Base-by-base conservation (phyloP, 2,797 vertebrate genomes). In the Danio aesculapii region DNA sequence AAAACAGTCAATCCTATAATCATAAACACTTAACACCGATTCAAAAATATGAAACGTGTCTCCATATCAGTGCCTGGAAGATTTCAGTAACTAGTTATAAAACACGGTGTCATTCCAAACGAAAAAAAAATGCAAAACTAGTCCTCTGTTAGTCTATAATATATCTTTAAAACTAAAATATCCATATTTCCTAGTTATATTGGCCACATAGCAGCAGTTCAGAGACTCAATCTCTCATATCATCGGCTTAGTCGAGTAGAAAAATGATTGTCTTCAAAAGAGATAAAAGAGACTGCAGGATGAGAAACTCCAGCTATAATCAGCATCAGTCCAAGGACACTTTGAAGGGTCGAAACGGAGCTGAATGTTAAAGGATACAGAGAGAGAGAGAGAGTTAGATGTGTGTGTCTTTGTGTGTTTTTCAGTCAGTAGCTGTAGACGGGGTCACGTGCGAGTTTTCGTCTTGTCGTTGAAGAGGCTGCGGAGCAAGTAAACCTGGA, bases 391-490 rank as follows among this genome's bases (percentile, higher is more conserved):
- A 50, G 58, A 7, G 77, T 30, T 30, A 30, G 30, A 30, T 30
- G 30, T 30, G 69, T 85, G 61, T 52, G 16, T 44, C 17, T 64
- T 17, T 69, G 43, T 67, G 53, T 81, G 19, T 4, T 46, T 55
- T 74, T 79, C 83, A 17, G 30, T 55, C 30, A 59, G 53, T 11
- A 19, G 63, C 49, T 44, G 57, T 12, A 50, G n/a, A 41, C 0
- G 13, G 50, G 13, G 88, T 88, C 97, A 99, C 87, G 97, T 97
- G 91, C 94, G 94, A n/a, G 91, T 94, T 93, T 96, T 97, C 89
- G 93, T 95, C 86, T 96, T 98, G 89, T 98, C 97, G 46, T 99
- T 95, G 86, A 99, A 99, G 64, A 99, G 95, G 75, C 95, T 98
- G 90, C 96, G 98, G 76, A 99, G 90, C 84, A 97, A 92, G 88